These are phyloP conservation scores for Montipora cactus DNA, from an alignment of 64 coral and sea anemone genomes.

Conservation along the genomic window DNA sequence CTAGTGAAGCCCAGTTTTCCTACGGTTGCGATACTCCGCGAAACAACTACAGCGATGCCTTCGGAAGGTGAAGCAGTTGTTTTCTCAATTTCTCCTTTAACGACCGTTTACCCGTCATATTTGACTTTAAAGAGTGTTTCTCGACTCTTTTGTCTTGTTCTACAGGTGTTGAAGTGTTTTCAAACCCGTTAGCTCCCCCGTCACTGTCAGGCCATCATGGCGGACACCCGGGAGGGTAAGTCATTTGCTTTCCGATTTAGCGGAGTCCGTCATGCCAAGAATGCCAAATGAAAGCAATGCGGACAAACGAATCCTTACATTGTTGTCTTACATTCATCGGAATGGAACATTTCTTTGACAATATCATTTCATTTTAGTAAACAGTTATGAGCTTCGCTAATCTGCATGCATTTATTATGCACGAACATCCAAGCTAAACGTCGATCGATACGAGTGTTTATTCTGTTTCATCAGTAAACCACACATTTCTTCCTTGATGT, in stretches of 20 bases:
- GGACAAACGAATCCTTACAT: no score
- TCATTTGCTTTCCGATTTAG: background rate
- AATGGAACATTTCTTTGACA: background rate
- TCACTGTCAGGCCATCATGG: constrained; percentile 69
- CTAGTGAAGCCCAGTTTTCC: background rate
- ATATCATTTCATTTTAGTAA: no score
- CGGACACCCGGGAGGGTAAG: background rate
- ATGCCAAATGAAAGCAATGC: no score
- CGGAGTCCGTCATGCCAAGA: background rate
- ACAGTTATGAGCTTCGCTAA: no score
- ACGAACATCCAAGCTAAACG: no score
- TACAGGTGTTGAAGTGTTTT: constrained; percentile 78
- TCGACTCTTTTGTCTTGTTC: background rate
- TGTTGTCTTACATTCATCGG: no score
- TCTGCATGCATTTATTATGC: no score
- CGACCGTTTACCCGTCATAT: background rate
- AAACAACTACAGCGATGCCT: background rate
- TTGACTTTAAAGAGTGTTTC: background rate
- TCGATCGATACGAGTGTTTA: no score
- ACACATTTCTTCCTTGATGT: no score
- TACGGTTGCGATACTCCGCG: no score
- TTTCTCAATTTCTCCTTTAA: background rate
- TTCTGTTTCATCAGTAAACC: no score
- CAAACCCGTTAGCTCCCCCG: constrained; percentile 92
- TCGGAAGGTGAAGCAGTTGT: constrained; percentile 20